Percentiles rank a stretch among this genome's conserved stretches.
These are phyloP conservation scores for Phytoseiulus persimilis DNA, from an alignment of 2,888 invertebrate species.

Conservation along the genomic window DNA sequence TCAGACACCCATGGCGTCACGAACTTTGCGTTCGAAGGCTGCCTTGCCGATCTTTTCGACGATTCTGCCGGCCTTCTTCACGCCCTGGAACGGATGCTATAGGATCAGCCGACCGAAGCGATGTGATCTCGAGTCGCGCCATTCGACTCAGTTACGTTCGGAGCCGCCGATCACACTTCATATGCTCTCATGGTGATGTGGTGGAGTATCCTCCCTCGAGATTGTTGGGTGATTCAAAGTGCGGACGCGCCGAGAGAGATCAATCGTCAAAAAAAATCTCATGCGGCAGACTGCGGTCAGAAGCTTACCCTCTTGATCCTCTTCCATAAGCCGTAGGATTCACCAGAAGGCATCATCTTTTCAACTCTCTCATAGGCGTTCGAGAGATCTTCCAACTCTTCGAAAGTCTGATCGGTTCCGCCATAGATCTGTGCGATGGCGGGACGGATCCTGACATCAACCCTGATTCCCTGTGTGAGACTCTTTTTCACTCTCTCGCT, in stretches of 20 bases:
- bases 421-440: background rate
- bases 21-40: background rate
- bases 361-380: background rate
- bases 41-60: slow-evolving; percentile 8
- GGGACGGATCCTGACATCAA: background rate
- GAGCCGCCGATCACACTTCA: no score
- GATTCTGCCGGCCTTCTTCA: slow-evolving; percentile 16
- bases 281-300: no score
- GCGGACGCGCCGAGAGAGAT: no score
- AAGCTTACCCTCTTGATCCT: background rate
- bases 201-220: no score
- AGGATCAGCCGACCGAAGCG: no score
- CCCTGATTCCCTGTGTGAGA: background rate
- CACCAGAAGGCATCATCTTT: background rate
- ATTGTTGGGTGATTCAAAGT: no score
- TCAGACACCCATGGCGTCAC: background rate
- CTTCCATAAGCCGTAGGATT: background rate
- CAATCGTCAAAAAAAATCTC: no score
- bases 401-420: background rate
- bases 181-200: no score
- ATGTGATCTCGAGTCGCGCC: no score
- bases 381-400: background rate
- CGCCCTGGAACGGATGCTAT: slow-evolving; percentile 32
- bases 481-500: no score
- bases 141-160: no score